Conservation (phyloP, 1,140 invertebrate genomes). For the Drosophila ficusphila region DNA sequence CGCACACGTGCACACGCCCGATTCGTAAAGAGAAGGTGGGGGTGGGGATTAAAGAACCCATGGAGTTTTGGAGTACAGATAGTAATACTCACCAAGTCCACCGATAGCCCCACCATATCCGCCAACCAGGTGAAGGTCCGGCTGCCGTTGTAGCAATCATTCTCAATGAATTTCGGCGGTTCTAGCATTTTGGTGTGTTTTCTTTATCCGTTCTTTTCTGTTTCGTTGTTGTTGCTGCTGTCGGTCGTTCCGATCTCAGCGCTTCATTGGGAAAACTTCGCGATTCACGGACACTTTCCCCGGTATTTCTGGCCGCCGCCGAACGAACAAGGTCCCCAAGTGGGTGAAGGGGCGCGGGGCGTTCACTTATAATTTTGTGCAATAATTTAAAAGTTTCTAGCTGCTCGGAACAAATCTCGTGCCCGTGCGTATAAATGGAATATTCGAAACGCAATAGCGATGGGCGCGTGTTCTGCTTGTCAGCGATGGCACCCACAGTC, state of each 20-base stretch:
- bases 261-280: slow-evolving; percentile 60
- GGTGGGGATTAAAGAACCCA: neutral
- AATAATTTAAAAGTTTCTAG: slow-evolving; percentile 40
- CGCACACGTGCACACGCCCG: slow-evolving; percentile 51
- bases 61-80: neutral
- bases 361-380: slow-evolving; percentile 61
- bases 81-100: slow-evolving; percentile 87
- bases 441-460: slow-evolving; percentile 5
- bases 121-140: slow-evolving; percentile 86
- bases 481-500: neutral
- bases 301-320: neutral
- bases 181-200: slow-evolving; percentile 70
- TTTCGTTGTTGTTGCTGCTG: slow-evolving; percentile 9
- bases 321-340: slow-evolving; percentile 12
- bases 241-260: slow-evolving; percentile 27
- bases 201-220: slow-evolving; percentile 30
- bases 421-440: slow-evolving; percentile 21
- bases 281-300: slow-evolving; percentile 20
- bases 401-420: slow-evolving; percentile 8
- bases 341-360: neutral
- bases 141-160: slow-evolving; percentile 86
- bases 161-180: slow-evolving; percentile 72
- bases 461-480: neutral
- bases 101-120: slow-evolving; percentile 86
- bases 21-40: slow-evolving; percentile 3